Evolutionary conservation across 64 coral and sea anemone genomes (phyloP), one percentile per base, ranked within the genome.

Genomic region (Exaiptasia diaphana): DNA sequence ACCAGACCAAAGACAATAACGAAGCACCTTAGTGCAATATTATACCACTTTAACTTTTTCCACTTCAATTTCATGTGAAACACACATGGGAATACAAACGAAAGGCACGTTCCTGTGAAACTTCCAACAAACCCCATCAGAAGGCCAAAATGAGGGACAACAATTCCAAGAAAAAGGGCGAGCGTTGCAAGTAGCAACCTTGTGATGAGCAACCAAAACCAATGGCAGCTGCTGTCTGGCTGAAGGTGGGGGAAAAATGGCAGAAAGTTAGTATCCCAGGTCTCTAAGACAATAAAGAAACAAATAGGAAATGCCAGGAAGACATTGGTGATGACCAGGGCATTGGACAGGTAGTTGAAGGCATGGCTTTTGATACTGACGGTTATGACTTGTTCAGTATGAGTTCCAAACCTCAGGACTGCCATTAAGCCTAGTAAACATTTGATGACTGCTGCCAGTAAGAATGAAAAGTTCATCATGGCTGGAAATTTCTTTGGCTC

Each of bases 11-110:
- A 95, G 25, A 89, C 0, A 32, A 89, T 89, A 0, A 95, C 80
- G 40, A 89, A 76, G 27, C 88, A 71, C 64, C 82, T 95, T 27
- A 73, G 1, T 13, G 71, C 39, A 18, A 95, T 44, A 32, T 69
- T 78, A 71, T 95, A 95, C 91, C 91, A 95, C 2, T 46, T 74
- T n/a, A 83, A 64, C 18, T 65, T 70, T 26, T 84, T 85, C 91
- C 91, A 95, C 41, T 95, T 89, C n/a, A 95, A 69, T 32, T 78
- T 89, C 22, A 95, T 44, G 60, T 95, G 91, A 68, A 95, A 95
- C 10, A 95, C 46, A 74, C 91, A 95, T 1, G 91, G 91, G 14
- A 94, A 94, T n/a, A 89, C 91, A 89, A 94, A 94, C 8, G 85
- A 94, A 33, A 94, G 80, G 48, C 91, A 94, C 3, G 85, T 94